phyloP scores from a whole-genome alignment of 2,888 invertebrate species.

The Rhingia rostrata region DNA sequence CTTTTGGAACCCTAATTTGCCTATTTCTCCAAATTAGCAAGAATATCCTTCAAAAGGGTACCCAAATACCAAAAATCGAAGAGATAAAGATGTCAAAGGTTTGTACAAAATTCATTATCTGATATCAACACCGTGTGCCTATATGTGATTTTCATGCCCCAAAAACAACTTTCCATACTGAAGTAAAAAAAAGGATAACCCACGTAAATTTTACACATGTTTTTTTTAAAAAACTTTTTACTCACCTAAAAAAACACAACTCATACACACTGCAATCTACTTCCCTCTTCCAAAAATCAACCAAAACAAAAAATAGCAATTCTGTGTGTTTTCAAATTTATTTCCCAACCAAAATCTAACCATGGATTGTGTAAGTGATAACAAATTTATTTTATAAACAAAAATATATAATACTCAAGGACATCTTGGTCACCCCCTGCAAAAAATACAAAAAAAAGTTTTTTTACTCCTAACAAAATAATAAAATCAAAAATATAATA shows the following conservation, averaged over 20 bases:
- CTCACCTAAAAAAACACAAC: conserved; percentile 7
- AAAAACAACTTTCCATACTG: neutral
- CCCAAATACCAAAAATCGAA: too few species aligned
- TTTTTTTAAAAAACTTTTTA: neutral
- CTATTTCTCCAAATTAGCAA: too few species aligned
- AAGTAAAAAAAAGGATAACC: neutral
- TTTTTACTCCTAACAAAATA: conserved; percentile 57
- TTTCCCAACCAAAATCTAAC: conserved; percentile 51
- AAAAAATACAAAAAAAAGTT: conserved; percentile 23
- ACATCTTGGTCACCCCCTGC: conserved; percentile 53
- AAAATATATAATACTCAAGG: conserved; percentile 48
- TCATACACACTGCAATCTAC: conserved; percentile 19
- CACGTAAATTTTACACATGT: neutral
- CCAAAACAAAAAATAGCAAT: neutral
- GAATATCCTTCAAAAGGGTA: too few species aligned
- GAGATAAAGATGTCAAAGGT: too few species aligned
- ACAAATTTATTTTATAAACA: conserved; percentile 33
- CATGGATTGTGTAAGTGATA: conserved; percentile 53
- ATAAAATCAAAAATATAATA: conserved; percentile 47
- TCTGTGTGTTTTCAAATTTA: conserved; percentile 50
- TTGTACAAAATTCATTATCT: too few species aligned
- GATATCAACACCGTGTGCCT: too few species aligned
- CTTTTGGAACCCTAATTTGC: too few species aligned
- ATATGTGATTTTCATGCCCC: neutral
- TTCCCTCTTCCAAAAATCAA: conserved; percentile 3